Base-by-base conservation (phyloP, 2,888 invertebrate genomes). In the Platerodrilus igneus region DNA sequence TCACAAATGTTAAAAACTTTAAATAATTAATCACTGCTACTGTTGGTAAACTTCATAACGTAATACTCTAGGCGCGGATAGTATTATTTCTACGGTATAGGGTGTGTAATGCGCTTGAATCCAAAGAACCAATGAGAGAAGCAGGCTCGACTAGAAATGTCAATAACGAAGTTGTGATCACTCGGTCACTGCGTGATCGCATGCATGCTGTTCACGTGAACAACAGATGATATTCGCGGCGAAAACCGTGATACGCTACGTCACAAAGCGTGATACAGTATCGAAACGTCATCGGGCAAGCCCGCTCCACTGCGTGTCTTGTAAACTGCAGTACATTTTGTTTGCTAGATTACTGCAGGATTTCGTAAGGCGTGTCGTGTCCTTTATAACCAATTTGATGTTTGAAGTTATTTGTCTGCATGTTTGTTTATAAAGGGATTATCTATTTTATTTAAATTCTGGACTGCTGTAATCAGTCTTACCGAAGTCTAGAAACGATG, bases 121-220 rank as follows among this genome's bases (percentile, higher is more conserved):
- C 54, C 47, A 51, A 48, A 46, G 58, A 63, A 57, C 82, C 80
- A 81, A 81, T 81, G 62, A 59, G 53, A 60, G 64, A 56, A 66
- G 80, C 78, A 80, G 86, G 86, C 83, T 80, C 83, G 83, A 72
- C 79, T 61, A 64, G 50, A 54, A 51, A 59, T 62, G 58, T 85
- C 83, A 83, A 84, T 84, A 62, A 62, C 59, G 51, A 58, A 33
- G 45, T 33, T 50, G 62, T 63, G 75, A 77, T 79, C 88, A 88
- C 79, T 78, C 84, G 77, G 71, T 70, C 68, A 68, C 72, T 75
- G 83, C 87, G 83, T 88, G 88, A 75, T 77, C 75, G 69, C 62
- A 68, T 71, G 79, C 78, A 77, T 79, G 81, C 64, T 80, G 79
- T 85, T 86, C 88, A 88, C 88, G 87, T 89, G 88, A 77, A 77